Conservation (phyloP, 2,797 vertebrate species). For the Siniperca obscura region DNA sequence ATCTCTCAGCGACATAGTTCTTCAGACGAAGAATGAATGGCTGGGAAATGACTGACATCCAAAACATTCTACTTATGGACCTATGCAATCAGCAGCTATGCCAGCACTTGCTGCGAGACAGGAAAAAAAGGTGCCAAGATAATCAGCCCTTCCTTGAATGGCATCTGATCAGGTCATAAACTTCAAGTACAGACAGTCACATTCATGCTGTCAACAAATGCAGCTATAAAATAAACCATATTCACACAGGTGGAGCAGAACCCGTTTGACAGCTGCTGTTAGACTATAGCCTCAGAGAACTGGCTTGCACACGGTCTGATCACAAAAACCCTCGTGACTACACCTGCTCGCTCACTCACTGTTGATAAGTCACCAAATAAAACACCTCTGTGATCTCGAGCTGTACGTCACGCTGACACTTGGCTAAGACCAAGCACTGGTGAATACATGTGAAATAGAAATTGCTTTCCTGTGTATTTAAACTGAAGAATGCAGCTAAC, state of each 20-base stretch:
- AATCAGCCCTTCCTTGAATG: constrained; percentile 3
- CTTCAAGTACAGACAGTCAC: background rate
- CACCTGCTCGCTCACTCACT: background rate
- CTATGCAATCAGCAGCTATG: constrained; percentile 61
- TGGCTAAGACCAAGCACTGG: background rate
- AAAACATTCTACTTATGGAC: constrained; percentile 62
- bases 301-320: constrained; percentile 30
- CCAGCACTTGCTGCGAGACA: constrained; percentile 27
- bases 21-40: constrained; percentile 30
- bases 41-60: constrained; percentile 72
- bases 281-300: constrained; percentile 16
- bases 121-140: constrained; percentile 11
- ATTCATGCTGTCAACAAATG: constrained; percentile 2
- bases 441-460: background rate
- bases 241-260: constrained; percentile 36
- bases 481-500: constrained; percentile 12
- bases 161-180: constrained; percentile 5
- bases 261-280: constrained; percentile 43
- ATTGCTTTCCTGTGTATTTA: background rate
- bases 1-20: constrained; percentile 47
- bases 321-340: constrained; percentile 3
- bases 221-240: background rate
- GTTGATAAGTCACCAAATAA: constrained; percentile 13
- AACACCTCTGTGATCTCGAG: constrained; percentile 16
- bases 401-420: background rate